A percentile compares a stretch with the other conserved stretches of the same genome.
phyloP scores from a whole-genome alignment of 2,113 vertebrate species.

The Hyperoodon ampullatus region DNA sequence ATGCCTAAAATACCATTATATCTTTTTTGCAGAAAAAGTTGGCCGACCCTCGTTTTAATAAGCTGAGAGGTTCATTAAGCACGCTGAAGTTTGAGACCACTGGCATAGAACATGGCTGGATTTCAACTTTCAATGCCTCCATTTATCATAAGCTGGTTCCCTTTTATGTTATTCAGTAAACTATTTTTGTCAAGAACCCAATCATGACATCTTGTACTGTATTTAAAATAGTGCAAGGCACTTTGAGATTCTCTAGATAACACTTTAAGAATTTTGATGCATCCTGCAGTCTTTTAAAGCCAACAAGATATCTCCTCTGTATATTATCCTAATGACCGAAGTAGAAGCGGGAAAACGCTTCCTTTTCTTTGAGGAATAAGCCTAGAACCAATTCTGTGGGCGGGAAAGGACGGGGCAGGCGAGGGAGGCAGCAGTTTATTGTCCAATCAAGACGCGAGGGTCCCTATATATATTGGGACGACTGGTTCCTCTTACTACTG shows the following conservation, averaged over 20 bases:
- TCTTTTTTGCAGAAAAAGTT: neutral
- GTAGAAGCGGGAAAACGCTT: neutral
- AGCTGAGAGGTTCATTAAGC: too few species aligned
- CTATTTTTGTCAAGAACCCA: neutral
- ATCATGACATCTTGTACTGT: rapidly evolving
- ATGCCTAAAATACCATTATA: too few species aligned
- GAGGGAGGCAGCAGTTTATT: rapidly evolving
- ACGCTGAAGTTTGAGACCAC: rapidly evolving
- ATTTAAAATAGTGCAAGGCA: neutral
- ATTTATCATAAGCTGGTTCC: rapidly evolving
- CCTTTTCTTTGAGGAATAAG: neutral
- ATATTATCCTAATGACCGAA: too few species aligned
- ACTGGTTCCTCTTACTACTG: rapidly evolving
- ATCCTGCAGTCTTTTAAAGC: neutral
- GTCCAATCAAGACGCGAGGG: conserved; percentile 34
- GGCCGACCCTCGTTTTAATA: rapidly evolving
- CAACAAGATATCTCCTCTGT: neutral
- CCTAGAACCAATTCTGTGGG: neutral
- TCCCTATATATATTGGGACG: neutral
- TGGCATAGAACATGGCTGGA: rapidly evolving
- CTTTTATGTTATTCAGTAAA: neutral
- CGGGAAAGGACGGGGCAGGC: neutral
- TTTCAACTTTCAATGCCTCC: rapidly evolving
- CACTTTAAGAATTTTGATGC: too few species aligned
- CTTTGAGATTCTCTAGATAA: neutral